phyloP scores from a whole-genome alignment of 2,113 vertebrate species.

The Dasyornis broadbenti region DNA sequence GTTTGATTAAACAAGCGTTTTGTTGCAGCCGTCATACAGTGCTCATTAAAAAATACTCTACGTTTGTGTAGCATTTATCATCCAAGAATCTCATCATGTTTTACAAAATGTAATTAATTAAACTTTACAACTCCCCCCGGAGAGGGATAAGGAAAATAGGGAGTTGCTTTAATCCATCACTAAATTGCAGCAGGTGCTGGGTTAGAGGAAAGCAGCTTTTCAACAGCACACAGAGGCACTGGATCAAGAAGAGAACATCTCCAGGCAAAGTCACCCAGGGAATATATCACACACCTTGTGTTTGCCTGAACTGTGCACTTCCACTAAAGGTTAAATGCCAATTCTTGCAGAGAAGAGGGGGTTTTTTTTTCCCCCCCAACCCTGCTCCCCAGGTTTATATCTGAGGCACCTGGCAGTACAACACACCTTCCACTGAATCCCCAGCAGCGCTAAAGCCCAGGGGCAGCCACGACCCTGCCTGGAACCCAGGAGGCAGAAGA shows the following conservation, averaged over 20 bases:
- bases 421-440: background rate
- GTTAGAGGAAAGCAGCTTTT: constrained; percentile 45
- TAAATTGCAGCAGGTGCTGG: background rate
- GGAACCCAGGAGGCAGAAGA: background rate
- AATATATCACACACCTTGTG: background rate
- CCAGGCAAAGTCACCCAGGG: constrained; percentile 30
- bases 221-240: background rate
- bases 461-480: background rate
- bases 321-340: background rate
- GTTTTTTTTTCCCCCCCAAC: background rate
- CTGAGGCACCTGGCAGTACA: background rate
- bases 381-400: background rate
- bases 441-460: background rate
- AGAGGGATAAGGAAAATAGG: constrained; percentile 47
- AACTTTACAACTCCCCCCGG: constrained; percentile 40
- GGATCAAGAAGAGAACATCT: background rate
- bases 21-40: background rate
- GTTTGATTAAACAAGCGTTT: constrained; percentile 45
- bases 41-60: constrained; percentile 54
- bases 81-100: constrained; percentile 42
- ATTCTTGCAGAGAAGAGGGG: background rate
- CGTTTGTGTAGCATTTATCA: constrained; percentile 48
- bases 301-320: background rate
- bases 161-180: constrained; percentile 56
- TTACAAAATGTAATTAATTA: constrained; percentile 62